A percentile compares a stretch with the other conserved stretches of the same genome.
Evolutionary conservation across 2,888 invertebrate genomes (phyloP).

Genomic region (Neoaliturus tenellus): DNA sequence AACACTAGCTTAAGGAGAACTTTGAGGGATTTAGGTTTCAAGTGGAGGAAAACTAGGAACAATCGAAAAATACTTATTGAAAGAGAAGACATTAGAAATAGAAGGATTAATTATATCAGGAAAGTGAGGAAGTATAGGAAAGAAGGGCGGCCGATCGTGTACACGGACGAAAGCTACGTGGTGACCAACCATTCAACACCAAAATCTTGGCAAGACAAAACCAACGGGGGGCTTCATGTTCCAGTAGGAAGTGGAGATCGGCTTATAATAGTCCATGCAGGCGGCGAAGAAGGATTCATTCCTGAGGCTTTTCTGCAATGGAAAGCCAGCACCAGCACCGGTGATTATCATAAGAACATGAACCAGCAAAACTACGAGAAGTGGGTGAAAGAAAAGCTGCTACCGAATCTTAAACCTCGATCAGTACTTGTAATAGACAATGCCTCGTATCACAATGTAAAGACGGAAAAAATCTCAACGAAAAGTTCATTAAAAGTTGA

Average conservation of each 20-base stretch:
- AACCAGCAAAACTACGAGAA: constrained; percentile 16
- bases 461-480: constrained; percentile 21
- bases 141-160: constrained; percentile 28
- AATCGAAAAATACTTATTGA: constrained; percentile 22
- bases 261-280: constrained; percentile 19
- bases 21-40: constrained; percentile 14
- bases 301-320: background rate
- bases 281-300: constrained; percentile 21
- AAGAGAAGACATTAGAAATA: constrained; percentile 12
- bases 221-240: background rate
- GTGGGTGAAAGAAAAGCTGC: constrained; percentile 18
- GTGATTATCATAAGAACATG: constrained; percentile 20
- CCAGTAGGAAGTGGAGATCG: background rate
- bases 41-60: constrained; percentile 14
- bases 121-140: constrained; percentile 6
- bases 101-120: constrained; percentile 20
- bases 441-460: constrained; percentile 2
- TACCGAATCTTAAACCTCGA: constrained; percentile 1
- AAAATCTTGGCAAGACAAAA: constrained; percentile 1
- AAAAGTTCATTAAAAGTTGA: constrained; percentile 12
- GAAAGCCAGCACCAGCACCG: background rate
- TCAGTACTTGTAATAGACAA: constrained; percentile 22
- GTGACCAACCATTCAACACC: constrained; percentile 17
- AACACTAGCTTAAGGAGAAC: constrained; percentile 10
- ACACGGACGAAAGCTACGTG: constrained; percentile 31